Conservation (phyloP, 2,888 invertebrate genomes). For the Trichopoda pennipes region DNA sequence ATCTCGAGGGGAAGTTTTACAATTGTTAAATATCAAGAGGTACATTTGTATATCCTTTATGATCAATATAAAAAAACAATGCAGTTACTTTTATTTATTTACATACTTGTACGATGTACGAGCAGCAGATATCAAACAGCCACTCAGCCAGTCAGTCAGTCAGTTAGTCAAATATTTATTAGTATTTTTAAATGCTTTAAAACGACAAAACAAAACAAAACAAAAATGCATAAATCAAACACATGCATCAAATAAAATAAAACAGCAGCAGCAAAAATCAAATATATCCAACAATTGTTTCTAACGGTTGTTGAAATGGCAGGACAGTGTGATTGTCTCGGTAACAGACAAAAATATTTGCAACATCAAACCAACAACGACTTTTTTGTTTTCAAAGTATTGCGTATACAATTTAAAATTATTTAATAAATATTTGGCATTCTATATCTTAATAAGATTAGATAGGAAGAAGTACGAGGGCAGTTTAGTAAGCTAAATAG, state of each 20-base stretch:
- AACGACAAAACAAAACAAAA: too few species aligned
- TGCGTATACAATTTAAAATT: too few species aligned
- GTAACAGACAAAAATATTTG: not conserved
- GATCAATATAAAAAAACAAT: conserved; percentile 44
- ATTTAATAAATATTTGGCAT: too few species aligned
- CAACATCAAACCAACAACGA: not conserved
- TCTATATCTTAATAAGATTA: too few species aligned
- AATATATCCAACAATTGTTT: conserved; percentile 31
- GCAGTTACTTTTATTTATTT: conserved; percentile 3
- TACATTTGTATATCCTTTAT: conserved; percentile 42
- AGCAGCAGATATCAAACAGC: not conserved
- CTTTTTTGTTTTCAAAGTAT: not conserved
- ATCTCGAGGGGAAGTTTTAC: conserved; percentile 31
- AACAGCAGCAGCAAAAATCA: conserved; percentile 13
- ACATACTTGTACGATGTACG: not conserved
- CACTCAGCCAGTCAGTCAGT: not conserved
- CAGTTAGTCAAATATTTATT: not conserved
- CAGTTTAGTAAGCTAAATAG: too few species aligned
- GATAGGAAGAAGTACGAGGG: too few species aligned
- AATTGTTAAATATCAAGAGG: conserved; percentile 30
- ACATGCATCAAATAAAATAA: conserved; percentile 14
- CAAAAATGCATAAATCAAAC: not conserved
- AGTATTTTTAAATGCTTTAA: conserved; percentile 12
- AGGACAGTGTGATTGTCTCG: not conserved
- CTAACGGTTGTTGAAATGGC: not conserved